Conservation (phyloP, 2,888 invertebrate species). For the Sclerodermus sp. region DNA sequence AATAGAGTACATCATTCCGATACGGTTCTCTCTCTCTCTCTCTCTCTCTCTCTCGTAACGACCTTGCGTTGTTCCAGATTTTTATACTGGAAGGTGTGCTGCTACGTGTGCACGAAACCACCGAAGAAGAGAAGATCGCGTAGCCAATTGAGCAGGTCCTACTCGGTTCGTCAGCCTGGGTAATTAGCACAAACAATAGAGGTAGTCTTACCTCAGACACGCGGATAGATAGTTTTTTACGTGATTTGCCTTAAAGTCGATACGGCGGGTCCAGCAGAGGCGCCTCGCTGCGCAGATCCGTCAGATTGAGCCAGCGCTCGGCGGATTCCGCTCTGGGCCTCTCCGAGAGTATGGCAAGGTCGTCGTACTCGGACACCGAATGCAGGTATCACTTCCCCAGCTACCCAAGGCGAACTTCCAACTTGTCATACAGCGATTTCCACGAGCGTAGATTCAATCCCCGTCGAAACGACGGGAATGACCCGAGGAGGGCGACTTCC, state of each 20-base stretch:
- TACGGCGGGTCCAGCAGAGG: conserved; percentile 46
- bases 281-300: conserved; percentile 62
- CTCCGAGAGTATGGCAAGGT: conserved; percentile 62
- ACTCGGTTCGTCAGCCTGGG: conserved; percentile 52
- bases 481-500: conserved; percentile 17
- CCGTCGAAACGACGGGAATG: conserved; percentile 27
- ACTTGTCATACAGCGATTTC: background rate
- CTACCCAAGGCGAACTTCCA: conserved; percentile 1
- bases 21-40: conserved; percentile 10
- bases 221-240: too few species aligned
- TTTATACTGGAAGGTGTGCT: conserved; percentile 91
- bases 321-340: conserved; percentile 67
- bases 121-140: conserved; percentile 65
- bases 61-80: conserved; percentile 62
- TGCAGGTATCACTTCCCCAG: too few species aligned
- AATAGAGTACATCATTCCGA: too few species aligned
- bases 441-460: background rate
- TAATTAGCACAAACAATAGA: too few species aligned
- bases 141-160: conserved; percentile 46
- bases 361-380: conserved; percentile 76
- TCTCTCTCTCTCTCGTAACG: too few species aligned
- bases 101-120: conserved; percentile 83
- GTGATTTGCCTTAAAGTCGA: conserved; percentile 52
- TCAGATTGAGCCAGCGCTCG: conserved; percentile 65
- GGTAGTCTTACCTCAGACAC: too few species aligned